phyloP scores from a whole-genome alignment of 2,888 invertebrate genomes.

The Proisotoma minuta region DNA sequence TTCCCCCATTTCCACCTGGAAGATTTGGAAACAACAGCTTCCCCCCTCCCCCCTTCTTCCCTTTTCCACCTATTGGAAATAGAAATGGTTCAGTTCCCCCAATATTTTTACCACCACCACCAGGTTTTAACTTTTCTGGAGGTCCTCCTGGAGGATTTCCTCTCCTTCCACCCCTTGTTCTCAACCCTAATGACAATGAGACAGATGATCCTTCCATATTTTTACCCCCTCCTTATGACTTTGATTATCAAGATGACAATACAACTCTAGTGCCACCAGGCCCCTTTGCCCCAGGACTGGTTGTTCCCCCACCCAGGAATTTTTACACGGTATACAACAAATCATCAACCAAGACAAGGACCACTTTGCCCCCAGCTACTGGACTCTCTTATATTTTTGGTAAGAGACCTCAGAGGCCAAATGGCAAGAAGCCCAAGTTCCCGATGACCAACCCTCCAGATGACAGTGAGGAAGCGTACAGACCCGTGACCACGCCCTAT shows the following conservation, averaged over 20 bases:
- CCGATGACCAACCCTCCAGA: slow-evolving; percentile 46
- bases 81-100: slow-evolving; percentile 36
- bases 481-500: slow-evolving; percentile 32
- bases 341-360: slow-evolving; percentile 15
- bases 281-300: slow-evolving; percentile 80
- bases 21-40: slow-evolving; percentile 58
- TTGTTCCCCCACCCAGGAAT: slow-evolving; percentile 80
- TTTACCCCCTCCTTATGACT: slow-evolving; percentile 86
- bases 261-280: slow-evolving; percentile 71
- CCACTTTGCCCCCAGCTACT: slow-evolving; percentile 12
- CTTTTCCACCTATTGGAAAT: slow-evolving; percentile 53
- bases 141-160: slow-evolving; percentile 50
- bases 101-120: slow-evolving; percentile 33
- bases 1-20: slow-evolving; percentile 61
- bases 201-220: slow-evolving; percentile 84
- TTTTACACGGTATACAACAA: slow-evolving; percentile 71
- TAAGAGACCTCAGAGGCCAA: slow-evolving; percentile 42
- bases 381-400: slow-evolving; percentile 21
- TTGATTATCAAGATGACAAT: slow-evolving; percentile 72
- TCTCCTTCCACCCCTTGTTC: slow-evolving; percentile 49
- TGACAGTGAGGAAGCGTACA: slow-evolving; percentile 38
- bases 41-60: slow-evolving; percentile 62
- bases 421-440: slow-evolving; percentile 46
- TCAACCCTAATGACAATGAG: slow-evolving; percentile 57
- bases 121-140: slow-evolving; percentile 32